Evolutionary conservation across 2,113 vertebrate genomes (phyloP), one percentile per base, ranked within the genome.

Genomic region (Chaetodon auriga): DNA sequence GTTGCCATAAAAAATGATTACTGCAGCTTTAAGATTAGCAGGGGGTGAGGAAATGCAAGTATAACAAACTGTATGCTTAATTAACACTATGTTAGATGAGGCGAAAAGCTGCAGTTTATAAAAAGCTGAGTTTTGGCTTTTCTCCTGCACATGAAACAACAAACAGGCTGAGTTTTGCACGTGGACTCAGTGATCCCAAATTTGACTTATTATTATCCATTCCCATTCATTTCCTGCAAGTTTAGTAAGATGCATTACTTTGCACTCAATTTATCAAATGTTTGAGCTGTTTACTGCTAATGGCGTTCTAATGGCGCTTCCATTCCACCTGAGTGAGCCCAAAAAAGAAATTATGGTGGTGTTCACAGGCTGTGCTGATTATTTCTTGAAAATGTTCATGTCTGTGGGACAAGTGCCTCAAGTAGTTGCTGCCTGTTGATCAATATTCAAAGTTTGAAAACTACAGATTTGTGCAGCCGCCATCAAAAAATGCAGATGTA

Each of bases 211-310:
- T 7, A 23, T 86, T 66, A 49, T 66, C 35, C 0, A 57, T 77
- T 69, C 73, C 14, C 12, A 0, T n/a, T 41, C n/a, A 58, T 69
- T 68, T 63, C 16, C 68, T 55, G 73, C 23, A 45, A 55, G 30
- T 86, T 77, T 72, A 41, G 21, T 63, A 68, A 66, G 41, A 80
- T 48, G 54, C 60, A 45, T 75, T 75, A 21, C 43, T 79, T 48
- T 75, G 54, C 68, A 55, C 45, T 80, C 71, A 75, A 14, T 82
- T 80, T 54, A 68, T 66, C 68, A 38, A 76, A 66, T 80, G 57
- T 53, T 69, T 19, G 35, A 83, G 82, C 73, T 48, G n/a, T 89
- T 83, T 84, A 23, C 45, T 36, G 53, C 60, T 82, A 89, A 86
- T 84, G 69, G 45, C 41, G 5, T 68, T 63, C 18, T 89, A 84